phyloP scores from a whole-genome alignment of 2,113 vertebrate species.

The Chelonoidis abingdonii region DNA sequence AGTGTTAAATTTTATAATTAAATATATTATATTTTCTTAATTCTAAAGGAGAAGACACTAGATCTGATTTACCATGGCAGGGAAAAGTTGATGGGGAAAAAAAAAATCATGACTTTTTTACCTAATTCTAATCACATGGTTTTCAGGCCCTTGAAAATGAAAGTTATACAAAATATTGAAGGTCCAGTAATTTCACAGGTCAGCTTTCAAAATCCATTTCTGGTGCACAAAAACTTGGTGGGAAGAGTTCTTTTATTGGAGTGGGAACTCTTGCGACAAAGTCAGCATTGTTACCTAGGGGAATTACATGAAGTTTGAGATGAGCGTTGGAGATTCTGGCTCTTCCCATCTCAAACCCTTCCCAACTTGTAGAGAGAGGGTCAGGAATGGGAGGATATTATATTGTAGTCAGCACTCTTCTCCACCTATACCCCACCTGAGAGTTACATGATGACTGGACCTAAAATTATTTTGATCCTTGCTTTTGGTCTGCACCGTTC shows the following conservation, averaged over 20 bases:
- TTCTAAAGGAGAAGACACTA: constrained; percentile 13
- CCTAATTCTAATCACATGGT: not conserved
- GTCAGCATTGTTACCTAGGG: not conserved
- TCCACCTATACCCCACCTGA: not conserved
- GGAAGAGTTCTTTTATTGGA: not conserved
- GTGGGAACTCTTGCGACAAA: not conserved
- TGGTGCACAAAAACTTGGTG: not conserved
- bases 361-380: not conserved
- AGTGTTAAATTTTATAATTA: not conserved
- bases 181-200: constrained; percentile 11
- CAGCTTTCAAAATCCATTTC: constrained; percentile 56
- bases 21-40: not conserved
- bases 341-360: not conserved
- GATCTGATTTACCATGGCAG: constrained; percentile 34
- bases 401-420: not conserved
- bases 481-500: not conserved
- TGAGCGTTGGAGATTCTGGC: not conserved
- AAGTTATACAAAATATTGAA: not conserved
- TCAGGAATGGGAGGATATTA: not conserved
- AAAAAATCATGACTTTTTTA: not conserved
- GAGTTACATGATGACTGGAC: constrained; percentile 11
- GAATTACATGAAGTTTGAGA: not conserved
- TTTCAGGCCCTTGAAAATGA: constrained; percentile 18
- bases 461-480: constrained; percentile 8
- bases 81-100: not conserved